Evolutionary conservation across 1,140 invertebrate genomes (phyloP), one percentile per base, ranked within the genome.

Genomic region (Camponotus floridanus): DNA sequence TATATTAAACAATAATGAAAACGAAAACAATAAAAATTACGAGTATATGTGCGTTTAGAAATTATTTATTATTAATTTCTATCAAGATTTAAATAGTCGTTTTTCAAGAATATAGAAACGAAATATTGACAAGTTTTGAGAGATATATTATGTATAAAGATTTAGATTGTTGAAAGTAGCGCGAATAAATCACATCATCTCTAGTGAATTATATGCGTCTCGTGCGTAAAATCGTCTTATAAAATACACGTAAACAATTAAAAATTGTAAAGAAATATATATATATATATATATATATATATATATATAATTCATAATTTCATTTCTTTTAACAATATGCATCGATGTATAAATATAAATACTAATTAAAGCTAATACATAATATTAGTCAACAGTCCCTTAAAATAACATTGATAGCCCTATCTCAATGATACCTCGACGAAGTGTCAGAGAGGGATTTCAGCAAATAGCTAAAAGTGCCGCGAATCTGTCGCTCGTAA

Each of bases 201-300:
- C 9, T 55, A 55, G 8, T 51, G 5, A 9, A 55, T 71, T n/a
- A 15, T 68, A 11, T 13, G 15, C 26, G 26, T 26, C 26, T 26
- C 67, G 21, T 26, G 18, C n/a, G n/a, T n/a, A 51, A 48, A 51
- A 68, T 2, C 2, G 18, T 18, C 42, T 76, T 9, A 62, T 33
- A 62, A 61, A 5, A 13, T 62, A 62, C n/a, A 62, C 11, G 57
- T 21, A 31, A n/a, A 78, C 13, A 78, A 33, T 64, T 64, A 62
- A 18, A 31, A 62, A 6, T 76, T 64, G 21, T 21, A 62, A 33
- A 45, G 2, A 5, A 48, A 11, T 2, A 45, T 45, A 45, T 11
- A 45, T 45, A 48, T 15, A 13, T 42, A 42, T 0, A 7, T 42
- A 33, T n/a, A 11, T 2, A 45, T 45, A 45, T 11, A 45, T 45